Percentiles rank a stretch among this genome's conserved stretches.
These are phyloP conservation scores for Netelia inedita DNA, from an alignment of 2,888 invertebrate genomes.

Conservation along the genomic window DNA sequence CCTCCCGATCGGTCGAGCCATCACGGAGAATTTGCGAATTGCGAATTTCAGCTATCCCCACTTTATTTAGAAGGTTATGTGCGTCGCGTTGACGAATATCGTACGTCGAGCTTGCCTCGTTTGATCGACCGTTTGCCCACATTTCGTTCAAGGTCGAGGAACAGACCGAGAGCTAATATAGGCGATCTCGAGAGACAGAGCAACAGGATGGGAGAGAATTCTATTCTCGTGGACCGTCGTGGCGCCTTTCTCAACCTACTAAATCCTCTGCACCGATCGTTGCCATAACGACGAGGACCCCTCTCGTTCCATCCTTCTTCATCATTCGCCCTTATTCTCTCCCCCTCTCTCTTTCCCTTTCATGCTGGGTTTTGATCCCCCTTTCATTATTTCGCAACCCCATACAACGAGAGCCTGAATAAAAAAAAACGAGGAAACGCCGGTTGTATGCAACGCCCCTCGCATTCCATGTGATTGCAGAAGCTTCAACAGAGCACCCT, in stretches of 20 bases:
- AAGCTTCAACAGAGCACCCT: neutral
- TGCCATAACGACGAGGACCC: constrained; percentile 58
- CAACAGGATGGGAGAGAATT: constrained; percentile 37
- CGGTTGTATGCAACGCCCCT: constrained; percentile 24
- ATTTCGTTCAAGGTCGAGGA: constrained; percentile 48
- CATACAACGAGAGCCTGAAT: constrained; percentile 13
- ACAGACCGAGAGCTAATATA: neutral
- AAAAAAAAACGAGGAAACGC: constrained; percentile 8
- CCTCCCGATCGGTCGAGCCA: neutral
- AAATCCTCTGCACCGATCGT: constrained; percentile 49
- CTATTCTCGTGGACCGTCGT: constrained; percentile 32
- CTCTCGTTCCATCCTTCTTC: neutral
- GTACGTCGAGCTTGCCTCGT: constrained; percentile 18
- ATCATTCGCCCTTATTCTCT: neutral
- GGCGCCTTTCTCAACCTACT: constrained; percentile 48
- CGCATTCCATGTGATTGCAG: constrained; percentile 42
- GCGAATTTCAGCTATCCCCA: neutral
- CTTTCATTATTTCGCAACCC: constrained; percentile 48
- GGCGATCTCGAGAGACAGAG: neutral
- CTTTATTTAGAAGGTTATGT: neutral
- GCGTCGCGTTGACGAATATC: neutral
- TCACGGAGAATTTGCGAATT: neutral
- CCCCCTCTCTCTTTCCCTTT: neutral
- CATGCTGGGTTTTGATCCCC: neutral
- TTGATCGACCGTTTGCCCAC: constrained; percentile 40